These are phyloP conservation scores for Holacanthus passer DNA, from an alignment of 2,113 vertebrate species.

Conservation along the genomic window DNA sequence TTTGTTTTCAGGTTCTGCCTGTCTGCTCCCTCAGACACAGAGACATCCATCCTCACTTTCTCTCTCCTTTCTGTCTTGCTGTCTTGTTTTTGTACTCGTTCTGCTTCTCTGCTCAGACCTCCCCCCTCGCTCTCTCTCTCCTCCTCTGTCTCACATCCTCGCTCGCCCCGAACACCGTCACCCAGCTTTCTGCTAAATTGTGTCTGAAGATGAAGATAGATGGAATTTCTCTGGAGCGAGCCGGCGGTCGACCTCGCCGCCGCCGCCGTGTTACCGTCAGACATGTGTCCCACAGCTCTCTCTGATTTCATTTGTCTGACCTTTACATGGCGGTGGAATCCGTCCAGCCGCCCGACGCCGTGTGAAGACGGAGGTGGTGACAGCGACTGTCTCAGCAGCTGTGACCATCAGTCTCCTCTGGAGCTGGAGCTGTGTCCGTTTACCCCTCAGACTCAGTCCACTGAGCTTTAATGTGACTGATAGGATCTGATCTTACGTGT, in stretches of 20 bases:
- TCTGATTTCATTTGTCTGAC: constrained; percentile 36
- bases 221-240: constrained; percentile 9
- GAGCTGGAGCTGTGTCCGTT: too few relatives aligned
- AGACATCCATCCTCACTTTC: constrained; percentile 3
- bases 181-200: constrained; percentile 22
- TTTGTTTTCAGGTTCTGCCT: constrained; percentile 4
- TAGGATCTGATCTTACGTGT: too few relatives aligned
- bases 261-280: not conserved
- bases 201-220: constrained; percentile 43
- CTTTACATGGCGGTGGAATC: constrained; percentile 13
- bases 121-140: not conserved
- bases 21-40: constrained; percentile 5
- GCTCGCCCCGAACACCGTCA: not conserved
- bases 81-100: constrained; percentile 1
- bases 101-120: not conserved
- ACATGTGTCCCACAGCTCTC: constrained; percentile 33
- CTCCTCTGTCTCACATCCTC: not conserved
- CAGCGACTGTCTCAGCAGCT: too few relatives aligned
- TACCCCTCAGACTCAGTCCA: too few relatives aligned
- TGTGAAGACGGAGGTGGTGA: too few relatives aligned
- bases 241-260: not conserved
- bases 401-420: not conserved
- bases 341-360: not conserved
- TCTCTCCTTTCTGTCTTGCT: not conserved
- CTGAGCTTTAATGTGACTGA: too few relatives aligned